Evolutionary conservation across 2,888 invertebrate genomes (phyloP).

Genomic region (Synanthedon tipuliformis): DNA sequence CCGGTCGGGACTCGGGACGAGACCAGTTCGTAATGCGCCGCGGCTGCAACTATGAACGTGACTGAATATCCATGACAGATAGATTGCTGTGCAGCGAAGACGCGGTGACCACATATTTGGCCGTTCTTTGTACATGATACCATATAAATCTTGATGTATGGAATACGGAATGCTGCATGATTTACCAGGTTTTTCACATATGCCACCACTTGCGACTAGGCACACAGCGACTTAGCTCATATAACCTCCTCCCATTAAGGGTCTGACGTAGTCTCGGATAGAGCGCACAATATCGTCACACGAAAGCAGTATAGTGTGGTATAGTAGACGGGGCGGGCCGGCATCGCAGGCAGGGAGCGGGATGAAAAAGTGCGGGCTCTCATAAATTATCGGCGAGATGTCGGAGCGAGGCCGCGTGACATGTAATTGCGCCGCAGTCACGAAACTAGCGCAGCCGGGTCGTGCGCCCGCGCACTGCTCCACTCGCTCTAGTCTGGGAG

Average conservation of each 20-base stretch:
- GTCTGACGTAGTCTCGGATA: neutral
- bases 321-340: neutral
- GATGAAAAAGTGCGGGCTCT: conserved; percentile 29
- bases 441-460: conserved; percentile 21
- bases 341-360: conserved; percentile 19
- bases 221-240: neutral
- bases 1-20: neutral
- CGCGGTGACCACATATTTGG: too few species aligned
- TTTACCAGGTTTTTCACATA: too few species aligned
- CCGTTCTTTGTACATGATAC: too few species aligned
- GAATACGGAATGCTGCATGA: too few species aligned
- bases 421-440: conserved; percentile 37
- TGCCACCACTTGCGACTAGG: neutral
- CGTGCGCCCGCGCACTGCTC: conserved; percentile 8
- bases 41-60: conserved; percentile 3
- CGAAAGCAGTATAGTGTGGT: too few species aligned
- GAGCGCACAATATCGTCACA: neutral
- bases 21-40: neutral
- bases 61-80: conserved; percentile 19
- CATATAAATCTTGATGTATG: too few species aligned
- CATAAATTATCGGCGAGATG: conserved; percentile 37
- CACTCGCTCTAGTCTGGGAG: neutral
- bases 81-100: conserved; percentile 11
- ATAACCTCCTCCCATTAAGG: neutral
- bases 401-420: conserved; percentile 22